Base-by-base conservation (phyloP, 2,113 vertebrate species). In the Ranitomeya imitator region DNA sequence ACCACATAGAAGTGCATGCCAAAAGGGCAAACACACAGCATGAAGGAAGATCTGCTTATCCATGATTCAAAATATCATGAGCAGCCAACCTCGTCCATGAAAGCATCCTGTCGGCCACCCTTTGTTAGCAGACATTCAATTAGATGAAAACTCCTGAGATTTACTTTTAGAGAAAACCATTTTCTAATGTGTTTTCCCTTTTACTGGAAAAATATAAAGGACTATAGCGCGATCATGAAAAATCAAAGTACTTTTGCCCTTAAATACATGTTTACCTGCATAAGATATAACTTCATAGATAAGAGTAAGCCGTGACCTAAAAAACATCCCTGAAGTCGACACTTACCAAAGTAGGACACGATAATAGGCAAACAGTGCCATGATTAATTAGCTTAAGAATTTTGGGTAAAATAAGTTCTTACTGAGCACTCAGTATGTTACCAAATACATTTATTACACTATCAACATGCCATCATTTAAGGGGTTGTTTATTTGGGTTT, bases 91-190 rank as follows among this genome's bases (percentile, higher is more conserved):
- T 74, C 67, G 21, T 73, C 83, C 51, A 74, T 85, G 69, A 85
- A 85, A 85, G 71, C 83, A 55, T 85, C 16, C 54, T 85, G 83
- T 74, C 83, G 74, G 83, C 51, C 69, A 52, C 67, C 83, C 59
- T 19, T 54, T 57, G 54, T 85, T 74, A 74, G 83, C 37, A 85
- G 83, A 85, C 67, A 73, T 73, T 59, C 83, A 71, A 73, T 85
- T 73, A 71, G 51, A 71, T 65, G 19, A 2, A 83, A 45, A 63
- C 80, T 83, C 60, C 11, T 83, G 80, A 83, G 54, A 26, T 21
- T 73, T 73, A 83, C 54, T 73, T 85, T 69, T 54, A 37, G 18
- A 52, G 23, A 26, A 71, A 73, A 55, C 4, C n/a, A 85, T 19
- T 73, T 85, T 23, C n/a, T 73, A 73, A 85, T 73, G 14, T 73